Evolutionary conservation across 2,888 invertebrate genomes (phyloP).

Genomic region (Rhagonycha lutea): DNA sequence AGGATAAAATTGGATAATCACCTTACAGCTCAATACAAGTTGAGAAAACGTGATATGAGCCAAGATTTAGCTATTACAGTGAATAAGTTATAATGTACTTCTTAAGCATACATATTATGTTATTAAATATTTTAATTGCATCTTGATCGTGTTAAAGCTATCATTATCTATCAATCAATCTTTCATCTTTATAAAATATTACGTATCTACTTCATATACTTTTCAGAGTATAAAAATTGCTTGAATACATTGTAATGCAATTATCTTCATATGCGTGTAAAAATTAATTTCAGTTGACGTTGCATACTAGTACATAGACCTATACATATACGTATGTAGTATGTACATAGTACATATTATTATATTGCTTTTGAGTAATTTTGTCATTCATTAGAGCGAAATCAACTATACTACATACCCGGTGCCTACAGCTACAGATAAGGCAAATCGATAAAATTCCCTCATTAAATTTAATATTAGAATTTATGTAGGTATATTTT

Average conservation of each 20-base stretch:
- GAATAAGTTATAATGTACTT: background rate
- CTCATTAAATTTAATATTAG: conserved; percentile 1
- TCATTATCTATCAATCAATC: too few species aligned
- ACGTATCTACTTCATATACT: too few species aligned
- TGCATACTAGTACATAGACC: background rate
- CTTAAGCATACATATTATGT: background rate
- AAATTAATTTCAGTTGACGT: conserved; percentile 8
- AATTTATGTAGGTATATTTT: background rate
- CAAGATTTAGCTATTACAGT: background rate
- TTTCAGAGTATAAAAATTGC: too few species aligned
- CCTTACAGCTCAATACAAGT: background rate
- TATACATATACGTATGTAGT: too few species aligned
- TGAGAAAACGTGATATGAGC: background rate
- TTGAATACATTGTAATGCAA: conserved; percentile 1
- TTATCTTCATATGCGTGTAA: conserved; percentile 12
- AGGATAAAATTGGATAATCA: background rate
- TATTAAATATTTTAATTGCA: background rate
- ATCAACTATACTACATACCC: background rate
- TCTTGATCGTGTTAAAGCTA: background rate
- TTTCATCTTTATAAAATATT: too few species aligned
- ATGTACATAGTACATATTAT: too few species aligned
- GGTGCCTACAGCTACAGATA: background rate
- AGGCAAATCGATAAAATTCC: background rate
- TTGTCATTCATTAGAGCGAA: conserved; percentile 9
- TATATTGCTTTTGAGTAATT: conserved; percentile 16